Evolutionary conservation across 2,888 invertebrate species (phyloP).

Genomic region (Ochropacha duplaris): DNA sequence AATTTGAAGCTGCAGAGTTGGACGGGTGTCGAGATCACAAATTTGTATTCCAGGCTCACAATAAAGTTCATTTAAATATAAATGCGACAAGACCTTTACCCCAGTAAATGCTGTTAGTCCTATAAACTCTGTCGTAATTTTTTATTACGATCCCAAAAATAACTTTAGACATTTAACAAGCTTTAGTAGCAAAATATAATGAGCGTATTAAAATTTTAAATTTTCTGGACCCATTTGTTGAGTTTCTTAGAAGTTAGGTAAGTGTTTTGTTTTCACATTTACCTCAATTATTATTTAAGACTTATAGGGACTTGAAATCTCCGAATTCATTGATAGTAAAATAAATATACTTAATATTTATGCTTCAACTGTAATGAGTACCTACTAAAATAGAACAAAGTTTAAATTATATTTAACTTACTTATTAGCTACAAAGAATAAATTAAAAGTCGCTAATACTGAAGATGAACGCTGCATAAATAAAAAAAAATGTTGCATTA

Average conservation of each 20-base stretch:
- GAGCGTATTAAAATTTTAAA: constrained; percentile 34
- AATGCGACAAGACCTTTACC: constrained; percentile 72
- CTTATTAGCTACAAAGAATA: no score
- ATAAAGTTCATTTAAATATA: constrained; percentile 78
- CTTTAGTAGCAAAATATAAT: constrained; percentile 51
- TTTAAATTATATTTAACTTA: no score
- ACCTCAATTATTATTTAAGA: no score
- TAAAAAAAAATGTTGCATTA: no score
- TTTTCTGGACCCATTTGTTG: constrained; percentile 6
- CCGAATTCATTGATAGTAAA: no score
- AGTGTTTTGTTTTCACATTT: background rate
- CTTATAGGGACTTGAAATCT: no score
- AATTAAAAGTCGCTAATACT: background rate
- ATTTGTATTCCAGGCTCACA: constrained; percentile 76
- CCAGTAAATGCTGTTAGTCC: constrained; percentile 64
- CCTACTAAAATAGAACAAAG: no score
- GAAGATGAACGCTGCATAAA: background rate
- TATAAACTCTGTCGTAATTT: constrained; percentile 65
- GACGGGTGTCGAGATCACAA: constrained; percentile 66
- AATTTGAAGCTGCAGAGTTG: constrained; percentile 53
- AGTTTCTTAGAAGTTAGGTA: background rate
- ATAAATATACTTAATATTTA: no score
- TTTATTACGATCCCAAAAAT: constrained; percentile 61
- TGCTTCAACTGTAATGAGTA: no score
- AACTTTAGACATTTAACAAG: constrained; percentile 56